phyloP scores from a whole-genome alignment of 2,113 vertebrate species.

The Empidonax traillii region DNA sequence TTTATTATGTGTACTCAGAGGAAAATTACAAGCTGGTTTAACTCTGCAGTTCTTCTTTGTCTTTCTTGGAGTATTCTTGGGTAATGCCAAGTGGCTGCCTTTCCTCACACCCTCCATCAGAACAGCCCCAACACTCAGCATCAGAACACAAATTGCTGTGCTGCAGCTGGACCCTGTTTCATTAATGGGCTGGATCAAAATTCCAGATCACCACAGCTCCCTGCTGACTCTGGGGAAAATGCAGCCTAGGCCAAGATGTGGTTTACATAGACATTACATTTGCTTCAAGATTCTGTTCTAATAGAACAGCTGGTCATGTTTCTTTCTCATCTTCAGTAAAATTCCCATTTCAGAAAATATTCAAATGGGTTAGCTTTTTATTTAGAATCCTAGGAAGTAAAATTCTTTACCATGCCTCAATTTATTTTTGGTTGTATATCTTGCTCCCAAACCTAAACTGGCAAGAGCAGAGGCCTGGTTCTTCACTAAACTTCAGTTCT shows the following conservation, averaged over 20 bases:
- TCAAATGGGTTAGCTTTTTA: neutral
- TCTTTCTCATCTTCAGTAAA: constrained; percentile 24
- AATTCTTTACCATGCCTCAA: neutral
- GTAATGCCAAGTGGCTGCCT: neutral
- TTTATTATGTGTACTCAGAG: constrained; percentile 20
- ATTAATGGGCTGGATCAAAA: constrained; percentile 56
- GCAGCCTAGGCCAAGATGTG: constrained; percentile 57
- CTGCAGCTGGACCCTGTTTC: constrained; percentile 55
- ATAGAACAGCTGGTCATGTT: constrained; percentile 34
- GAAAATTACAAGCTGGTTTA: constrained; percentile 26
- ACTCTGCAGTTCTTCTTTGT: constrained; percentile 29
- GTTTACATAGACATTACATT: constrained; percentile 35
- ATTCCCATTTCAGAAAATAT: constrained; percentile 48
- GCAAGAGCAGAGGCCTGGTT: neutral
- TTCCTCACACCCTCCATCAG: neutral
- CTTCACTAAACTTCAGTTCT: neutral
- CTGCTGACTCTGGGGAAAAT: constrained; percentile 57
- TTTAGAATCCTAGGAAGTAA: neutral
- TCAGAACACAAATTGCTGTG: constrained; percentile 28
- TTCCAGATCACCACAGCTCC: constrained; percentile 56
- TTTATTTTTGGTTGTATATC: neutral
- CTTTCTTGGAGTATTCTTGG: neutral
- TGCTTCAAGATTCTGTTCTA: constrained; percentile 30
- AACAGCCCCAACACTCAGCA: neutral
- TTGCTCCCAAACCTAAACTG: neutral